A percentile compares a stretch with the other conserved stretches of the same genome.
Conservation (phyloP, 2,797 vertebrate species). For the Coccyzus lansbergi region DNA sequence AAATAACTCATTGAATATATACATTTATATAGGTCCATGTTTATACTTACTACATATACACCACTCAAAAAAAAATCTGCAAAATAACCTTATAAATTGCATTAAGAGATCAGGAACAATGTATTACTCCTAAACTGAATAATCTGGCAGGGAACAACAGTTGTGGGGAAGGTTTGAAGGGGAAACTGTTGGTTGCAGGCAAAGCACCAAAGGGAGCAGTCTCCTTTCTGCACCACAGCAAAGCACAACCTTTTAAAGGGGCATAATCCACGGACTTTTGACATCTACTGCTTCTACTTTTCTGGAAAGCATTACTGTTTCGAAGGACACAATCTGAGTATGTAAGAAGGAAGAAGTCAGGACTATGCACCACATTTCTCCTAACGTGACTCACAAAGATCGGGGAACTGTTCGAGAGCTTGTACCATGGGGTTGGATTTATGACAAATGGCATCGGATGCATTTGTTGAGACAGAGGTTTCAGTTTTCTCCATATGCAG, state of each 20-base stretch:
- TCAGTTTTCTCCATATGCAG: not conserved
- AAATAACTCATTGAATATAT: not conserved
- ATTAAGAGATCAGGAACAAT: not conserved
- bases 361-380: not conserved
- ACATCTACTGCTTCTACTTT: not conserved
- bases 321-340: not conserved
- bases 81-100: not conserved
- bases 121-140: not conserved
- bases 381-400: not conserved
- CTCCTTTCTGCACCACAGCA: not conserved
- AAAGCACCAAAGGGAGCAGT: not conserved
- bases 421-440: not conserved
- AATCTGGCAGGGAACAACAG: not conserved
- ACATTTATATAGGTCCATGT: not conserved
- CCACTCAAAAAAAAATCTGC: too few relatives aligned
- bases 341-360: not conserved
- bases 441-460: slow-evolving; percentile 8
- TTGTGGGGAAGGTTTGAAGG: not conserved
- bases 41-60: not conserved
- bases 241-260: not conserved
- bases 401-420: not conserved
- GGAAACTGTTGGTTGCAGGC: not conserved
- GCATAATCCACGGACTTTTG: not conserved
- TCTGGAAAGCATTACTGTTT: not conserved
- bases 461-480: not conserved